Evolutionary conservation across 1,140 invertebrate species (phyloP).

Genomic region (Pentalonia nigronervosa): DNA sequence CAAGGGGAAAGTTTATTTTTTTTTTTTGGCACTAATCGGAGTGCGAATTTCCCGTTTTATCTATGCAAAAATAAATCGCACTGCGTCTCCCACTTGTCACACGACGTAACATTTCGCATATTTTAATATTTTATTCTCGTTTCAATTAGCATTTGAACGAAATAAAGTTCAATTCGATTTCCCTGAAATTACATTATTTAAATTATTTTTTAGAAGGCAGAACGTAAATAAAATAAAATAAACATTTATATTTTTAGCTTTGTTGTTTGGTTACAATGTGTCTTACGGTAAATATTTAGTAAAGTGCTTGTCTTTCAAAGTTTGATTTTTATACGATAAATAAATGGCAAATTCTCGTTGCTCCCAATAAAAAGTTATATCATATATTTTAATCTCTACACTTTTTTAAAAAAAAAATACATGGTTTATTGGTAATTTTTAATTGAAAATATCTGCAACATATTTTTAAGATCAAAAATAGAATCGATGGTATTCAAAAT

Average conservation of each 20-base stretch:
- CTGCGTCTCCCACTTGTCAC: neutral
- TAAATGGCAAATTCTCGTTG: neutral
- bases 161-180: constrained; percentile 11
- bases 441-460: neutral
- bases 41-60: neutral
- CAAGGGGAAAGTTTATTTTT: neutral
- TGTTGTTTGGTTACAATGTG: neutral
- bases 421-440: neutral
- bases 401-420: neutral
- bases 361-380: neutral
- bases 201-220: neutral
- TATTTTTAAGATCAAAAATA: neutral
- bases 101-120: neutral
- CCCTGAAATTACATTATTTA: neutral
- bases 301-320: neutral
- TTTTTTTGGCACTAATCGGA: neutral
- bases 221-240: neutral
- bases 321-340: neutral
- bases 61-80: neutral
- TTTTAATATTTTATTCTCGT: constrained; percentile 15
- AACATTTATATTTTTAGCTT: neutral
- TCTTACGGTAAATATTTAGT: neutral
- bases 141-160: neutral
- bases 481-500: neutral
- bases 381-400: neutral